phyloP scores from a whole-genome alignment of 2,113 vertebrate genomes.

The Brachypodius melanocephalos region DNA sequence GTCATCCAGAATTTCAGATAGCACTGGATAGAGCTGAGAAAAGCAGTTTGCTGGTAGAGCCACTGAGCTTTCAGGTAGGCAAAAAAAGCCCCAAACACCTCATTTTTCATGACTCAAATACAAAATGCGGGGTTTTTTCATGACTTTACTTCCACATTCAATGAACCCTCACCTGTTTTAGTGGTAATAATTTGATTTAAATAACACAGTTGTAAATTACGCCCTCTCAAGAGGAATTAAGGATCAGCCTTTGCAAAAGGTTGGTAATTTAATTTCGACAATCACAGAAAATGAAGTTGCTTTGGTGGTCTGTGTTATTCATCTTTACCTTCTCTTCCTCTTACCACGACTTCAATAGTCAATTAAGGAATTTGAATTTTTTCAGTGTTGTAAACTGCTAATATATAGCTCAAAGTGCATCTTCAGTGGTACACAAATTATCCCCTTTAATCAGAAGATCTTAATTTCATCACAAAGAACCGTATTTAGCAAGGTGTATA shows the following conservation, averaged over 20 bases:
- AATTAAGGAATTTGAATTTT: background rate
- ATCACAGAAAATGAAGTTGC: background rate
- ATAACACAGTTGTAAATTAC: background rate
- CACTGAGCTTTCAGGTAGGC: background rate
- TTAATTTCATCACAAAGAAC: background rate
- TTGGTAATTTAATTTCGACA: background rate
- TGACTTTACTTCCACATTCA: background rate
- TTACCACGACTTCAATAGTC: background rate
- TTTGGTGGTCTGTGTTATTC: background rate
- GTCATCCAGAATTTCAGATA: background rate
- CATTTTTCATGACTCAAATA: background rate
- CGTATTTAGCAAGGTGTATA: background rate
- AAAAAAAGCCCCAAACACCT: accelerated
- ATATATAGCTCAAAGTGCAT: background rate
- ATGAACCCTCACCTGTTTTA: background rate
- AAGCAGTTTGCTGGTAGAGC: background rate
- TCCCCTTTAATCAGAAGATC: background rate
- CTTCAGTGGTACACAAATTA: background rate
- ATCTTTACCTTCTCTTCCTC: background rate
- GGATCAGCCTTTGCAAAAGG: background rate
- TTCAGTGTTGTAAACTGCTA: background rate
- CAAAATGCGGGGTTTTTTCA: background rate
- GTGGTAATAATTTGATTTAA: background rate
- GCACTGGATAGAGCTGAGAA: background rate
- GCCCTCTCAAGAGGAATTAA: background rate